Base-by-base conservation (phyloP, 2,888 invertebrate genomes). In the Habrosyne pyritoides region DNA sequence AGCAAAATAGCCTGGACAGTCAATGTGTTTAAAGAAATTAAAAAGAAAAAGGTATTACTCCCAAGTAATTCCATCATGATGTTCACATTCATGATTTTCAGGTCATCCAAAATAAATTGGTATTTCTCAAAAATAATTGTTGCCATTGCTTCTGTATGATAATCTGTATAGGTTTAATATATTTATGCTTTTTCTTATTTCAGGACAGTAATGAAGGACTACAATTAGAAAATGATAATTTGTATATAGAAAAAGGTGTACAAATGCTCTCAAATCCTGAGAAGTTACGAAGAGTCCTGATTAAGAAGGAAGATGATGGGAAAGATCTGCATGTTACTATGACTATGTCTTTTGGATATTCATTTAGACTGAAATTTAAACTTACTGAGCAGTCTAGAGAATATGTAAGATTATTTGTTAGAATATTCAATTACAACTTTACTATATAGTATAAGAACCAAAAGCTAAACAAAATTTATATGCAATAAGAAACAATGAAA, bases 131-230 rank as follows among this genome's bases (percentile, higher is more conserved):
- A n/a, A n/a, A n/a, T n/a, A n/a, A n/a, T n/a, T n/a, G n/a, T n/a
- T n/a, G n/a, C n/a, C n/a, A n/a, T n/a, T n/a, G n/a, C n/a, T n/a
- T n/a, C n/a, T n/a, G n/a, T n/a, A n/a, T n/a, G n/a, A n/a, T n/a
- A n/a, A n/a, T n/a, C n/a, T n/a, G n/a, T n/a, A n/a, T n/a, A n/a
- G n/a, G n/a, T n/a, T n/a, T n/a, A n/a, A n/a, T n/a, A 2, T 28
- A 18, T 52, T 47, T 56, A 52, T 47, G 52, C 42, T 18, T 18
- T 33, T 61, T 61, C 53, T 53, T 10, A 58, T 79, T 78, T 52
- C 75, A 91, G 91, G 69, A 81, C 8, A 81, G 80, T 61, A 91
- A 90, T 58, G 69, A 66, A 26, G 71, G 72, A 2, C 56, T 88
- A 28, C 80, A 84, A 69, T 76, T 83, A 30, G 71, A 78, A 33